Evolutionary conservation across 2,888 invertebrate species (phyloP), one percentile per base, ranked within the genome.

Genomic region (Machimus rusticus): DNA sequence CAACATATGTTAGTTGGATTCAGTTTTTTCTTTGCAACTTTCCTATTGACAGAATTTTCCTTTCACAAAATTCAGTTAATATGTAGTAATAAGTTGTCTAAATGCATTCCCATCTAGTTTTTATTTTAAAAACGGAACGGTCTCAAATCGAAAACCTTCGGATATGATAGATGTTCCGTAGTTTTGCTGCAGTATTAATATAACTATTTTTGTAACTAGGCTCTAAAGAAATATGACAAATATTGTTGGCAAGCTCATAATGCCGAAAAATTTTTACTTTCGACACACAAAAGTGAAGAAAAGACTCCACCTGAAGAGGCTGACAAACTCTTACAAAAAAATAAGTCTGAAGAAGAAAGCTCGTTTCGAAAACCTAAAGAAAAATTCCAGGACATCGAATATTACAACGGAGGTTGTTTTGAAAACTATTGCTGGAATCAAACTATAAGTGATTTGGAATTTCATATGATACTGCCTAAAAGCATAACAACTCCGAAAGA

Each of bases 361-460:
- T 51, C n/a, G 8, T 19, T 51, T 51, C n/a, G 43, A 79, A 79
- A 16, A 79, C 0, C 8, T 74, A 39, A n/a, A 23, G 43, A 14
- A n/a, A 51, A n/a, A 6, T 51, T 51, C 19, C 87, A 90, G 34
- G 86, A 90, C 31, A 89, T 93, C 89, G 95, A 95, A 89, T 93
- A 94, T 55, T 97, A 97, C 90, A 98, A 98, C 93, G 98, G 98
- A 16, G 96, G 97, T 1, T 93, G 94, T 1, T 94, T 95, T 90
- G 96, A 96, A 0, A 94, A 94, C 66, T 98, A 98, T 92, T 94
- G 95, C 66, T 98, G 98, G 98, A 95, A 97, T 0, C 98, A 98
- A 92, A 96, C 95, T 82, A 96, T 98, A 57, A 94, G 93, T 89
- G 98, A 98, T 90, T 90, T 98, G 79, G 96, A 96, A 92, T 92